These are phyloP conservation scores for Lysandra bellargus DNA, from an alignment of 2,888 invertebrate species.

Conservation along the genomic window DNA sequence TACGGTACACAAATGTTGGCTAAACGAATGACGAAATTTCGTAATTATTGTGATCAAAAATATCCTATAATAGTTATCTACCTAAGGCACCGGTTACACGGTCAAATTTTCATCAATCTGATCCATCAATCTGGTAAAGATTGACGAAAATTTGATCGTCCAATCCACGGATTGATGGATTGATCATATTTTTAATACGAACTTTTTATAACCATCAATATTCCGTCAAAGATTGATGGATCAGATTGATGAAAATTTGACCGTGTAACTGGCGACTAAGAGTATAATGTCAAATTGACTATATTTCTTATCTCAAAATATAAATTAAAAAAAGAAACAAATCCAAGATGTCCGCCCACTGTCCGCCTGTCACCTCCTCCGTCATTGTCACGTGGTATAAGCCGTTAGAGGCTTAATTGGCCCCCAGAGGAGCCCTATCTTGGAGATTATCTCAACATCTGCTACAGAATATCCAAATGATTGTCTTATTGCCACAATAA, in stretches of 20 bases:
- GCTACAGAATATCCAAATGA: neutral
- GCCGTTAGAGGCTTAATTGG: conserved; percentile 18
- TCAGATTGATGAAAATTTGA: too few relatives aligned
- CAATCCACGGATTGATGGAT: too few relatives aligned
- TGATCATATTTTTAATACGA: too few relatives aligned
- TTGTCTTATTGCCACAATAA: neutral
- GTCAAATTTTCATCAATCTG: too few relatives aligned
- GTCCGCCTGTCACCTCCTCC: conserved; percentile 6
- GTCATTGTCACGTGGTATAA: neutral
- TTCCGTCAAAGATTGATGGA: too few relatives aligned
- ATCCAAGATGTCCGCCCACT: neutral
- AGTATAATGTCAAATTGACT: neutral
- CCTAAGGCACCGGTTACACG: too few relatives aligned
- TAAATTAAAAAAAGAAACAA: neutral
- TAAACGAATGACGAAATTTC: neutral
- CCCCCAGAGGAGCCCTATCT: conserved; percentile 8
- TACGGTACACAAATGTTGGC: neutral
- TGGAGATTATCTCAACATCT: neutral
- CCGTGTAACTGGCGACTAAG: too few relatives aligned
- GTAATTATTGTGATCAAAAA: too few relatives aligned
- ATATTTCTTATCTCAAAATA: neutral
- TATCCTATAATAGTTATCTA: too few relatives aligned
- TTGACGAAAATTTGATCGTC: too few relatives aligned
- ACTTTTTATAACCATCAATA: too few relatives aligned
- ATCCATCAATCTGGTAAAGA: too few relatives aligned